Evolutionary conservation across 2,888 invertebrate species (phyloP).

Genomic region (Tinea trinotella): DNA sequence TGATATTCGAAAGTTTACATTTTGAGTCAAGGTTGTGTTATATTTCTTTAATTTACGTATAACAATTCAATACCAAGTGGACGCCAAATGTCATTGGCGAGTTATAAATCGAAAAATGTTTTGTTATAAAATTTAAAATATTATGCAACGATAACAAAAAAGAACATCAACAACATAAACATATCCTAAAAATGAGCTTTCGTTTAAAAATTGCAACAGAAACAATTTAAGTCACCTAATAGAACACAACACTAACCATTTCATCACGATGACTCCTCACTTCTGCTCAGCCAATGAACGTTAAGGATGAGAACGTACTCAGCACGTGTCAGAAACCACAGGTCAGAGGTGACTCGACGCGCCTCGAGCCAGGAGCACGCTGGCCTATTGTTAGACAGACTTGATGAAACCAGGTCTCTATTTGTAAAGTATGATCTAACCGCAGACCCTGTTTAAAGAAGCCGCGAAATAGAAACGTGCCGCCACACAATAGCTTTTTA

Average conservation of each 20-base stretch:
- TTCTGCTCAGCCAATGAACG: conserved; percentile 55
- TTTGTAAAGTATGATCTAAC: conserved; percentile 17
- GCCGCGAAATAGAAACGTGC: conserved; percentile 11
- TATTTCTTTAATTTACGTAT: conserved; percentile 11
- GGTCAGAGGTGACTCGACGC: conserved; percentile 50
- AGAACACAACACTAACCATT: conserved; percentile 32
- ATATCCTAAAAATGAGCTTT: background rate
- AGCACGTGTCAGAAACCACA: conserved; percentile 46
- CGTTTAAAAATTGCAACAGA: conserved; percentile 9
- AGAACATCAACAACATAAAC: background rate
- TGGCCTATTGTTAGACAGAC: conserved; percentile 38
- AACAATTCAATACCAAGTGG: conserved; percentile 3
- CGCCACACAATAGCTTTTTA: conserved; percentile 9
- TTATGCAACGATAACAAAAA: background rate
- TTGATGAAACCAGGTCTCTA: conserved; percentile 32
- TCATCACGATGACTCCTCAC: conserved; percentile 49
- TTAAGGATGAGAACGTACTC: conserved; percentile 30
- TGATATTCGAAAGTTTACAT: conserved; percentile 12
- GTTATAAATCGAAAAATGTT: background rate
- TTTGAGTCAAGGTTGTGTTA: conserved; percentile 11
- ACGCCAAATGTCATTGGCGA: conserved; percentile 12
- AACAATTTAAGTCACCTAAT: conserved; percentile 16
- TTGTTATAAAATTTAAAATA: background rate
- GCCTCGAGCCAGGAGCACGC: conserved; percentile 29
- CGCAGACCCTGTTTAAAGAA: conserved; percentile 13